Evolutionary conservation across 2,113 vertebrate species (phyloP).

Genomic region (Vulpes lagopus): DNA sequence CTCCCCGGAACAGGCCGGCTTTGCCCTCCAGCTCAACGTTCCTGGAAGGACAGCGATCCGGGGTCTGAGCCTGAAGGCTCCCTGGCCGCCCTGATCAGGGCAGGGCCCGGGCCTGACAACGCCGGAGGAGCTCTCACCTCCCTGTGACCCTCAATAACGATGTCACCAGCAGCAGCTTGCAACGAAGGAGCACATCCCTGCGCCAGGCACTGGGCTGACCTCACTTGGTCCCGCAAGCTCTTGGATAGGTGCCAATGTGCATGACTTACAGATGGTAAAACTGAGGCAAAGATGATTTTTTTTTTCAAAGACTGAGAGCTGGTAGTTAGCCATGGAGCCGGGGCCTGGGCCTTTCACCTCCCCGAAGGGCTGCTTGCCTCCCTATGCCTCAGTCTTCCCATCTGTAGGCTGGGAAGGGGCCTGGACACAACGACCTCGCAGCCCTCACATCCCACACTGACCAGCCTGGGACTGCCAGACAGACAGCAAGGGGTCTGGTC

Average conservation of each 20-base stretch:
- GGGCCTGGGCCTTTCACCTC: background rate
- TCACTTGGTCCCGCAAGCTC: background rate
- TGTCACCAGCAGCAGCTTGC: background rate
- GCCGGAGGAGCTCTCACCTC: background rate
- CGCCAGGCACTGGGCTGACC: background rate
- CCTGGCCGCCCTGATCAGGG: background rate
- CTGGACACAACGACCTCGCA: background rate
- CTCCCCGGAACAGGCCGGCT: constrained; percentile 36
- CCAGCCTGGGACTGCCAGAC: too few relatives aligned
- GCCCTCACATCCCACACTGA: background rate
- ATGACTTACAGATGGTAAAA: background rate
- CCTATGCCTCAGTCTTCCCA: constrained; percentile 18
- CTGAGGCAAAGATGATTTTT: background rate
- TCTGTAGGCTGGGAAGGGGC: background rate
- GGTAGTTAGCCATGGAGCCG: background rate
- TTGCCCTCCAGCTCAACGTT: constrained; percentile 17
- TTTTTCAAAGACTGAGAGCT: background rate
- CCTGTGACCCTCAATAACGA: background rate
- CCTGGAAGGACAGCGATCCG: constrained; percentile 32
- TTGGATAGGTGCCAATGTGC: fast-evolving
- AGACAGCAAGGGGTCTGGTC: background rate
- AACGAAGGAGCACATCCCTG: background rate
- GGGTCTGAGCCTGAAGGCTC: background rate
- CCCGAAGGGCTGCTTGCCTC: fast-evolving
- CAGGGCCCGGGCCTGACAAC: background rate